Evolutionary conservation across 2,888 invertebrate species (phyloP), one percentile per base, ranked within the genome.

Genomic region (Adelphocoris suturalis): DNA sequence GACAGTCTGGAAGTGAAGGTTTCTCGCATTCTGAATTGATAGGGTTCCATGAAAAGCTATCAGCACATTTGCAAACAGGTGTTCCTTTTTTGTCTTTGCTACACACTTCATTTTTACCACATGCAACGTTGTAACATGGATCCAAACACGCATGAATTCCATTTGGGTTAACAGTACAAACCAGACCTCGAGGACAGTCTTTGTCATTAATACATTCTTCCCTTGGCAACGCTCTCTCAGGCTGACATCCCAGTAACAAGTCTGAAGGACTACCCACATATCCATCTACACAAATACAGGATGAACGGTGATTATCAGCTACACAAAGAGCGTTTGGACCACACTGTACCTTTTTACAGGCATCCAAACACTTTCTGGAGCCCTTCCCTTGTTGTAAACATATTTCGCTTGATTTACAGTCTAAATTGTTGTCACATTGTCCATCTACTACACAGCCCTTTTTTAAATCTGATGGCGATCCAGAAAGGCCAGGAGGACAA

Each of bases 251-350:
- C 7, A 95, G 94, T 91, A 95, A 95, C 27, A 97, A 94, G 93
- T 98, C 97, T 91, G 96, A 96, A 0, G 98, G 97, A 93, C 97
- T 96, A 47, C 98, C 98, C 86, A 95, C 94, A 93, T 96, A 97
- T 0, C 97, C 97, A 91, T 97, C 96, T 37, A 96, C 95, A 93
- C 98, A 98, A 90, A 98, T 96, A 93, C 98, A 98, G 52, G 97
- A 96, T 0, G 98, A 97, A 91, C 96, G 95, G 93, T 98, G 98
- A 92, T 96, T 96, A 92, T 97, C 96, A 19, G 97, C 96, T 11
- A 97, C 95, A 93, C 98, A 98, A 0, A 97, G 93, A 3, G 98
- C 97, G 93, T 98, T 98, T 0, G 98, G 97, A 14, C 98, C 98
- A 93, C 98, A 98, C 92, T 97, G 97, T 52, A 97, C 94, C 94